Evolutionary conservation across 2,113 vertebrate species (phyloP), one percentile per base, ranked within the genome.

Genomic region (Clupea harengus): DNA sequence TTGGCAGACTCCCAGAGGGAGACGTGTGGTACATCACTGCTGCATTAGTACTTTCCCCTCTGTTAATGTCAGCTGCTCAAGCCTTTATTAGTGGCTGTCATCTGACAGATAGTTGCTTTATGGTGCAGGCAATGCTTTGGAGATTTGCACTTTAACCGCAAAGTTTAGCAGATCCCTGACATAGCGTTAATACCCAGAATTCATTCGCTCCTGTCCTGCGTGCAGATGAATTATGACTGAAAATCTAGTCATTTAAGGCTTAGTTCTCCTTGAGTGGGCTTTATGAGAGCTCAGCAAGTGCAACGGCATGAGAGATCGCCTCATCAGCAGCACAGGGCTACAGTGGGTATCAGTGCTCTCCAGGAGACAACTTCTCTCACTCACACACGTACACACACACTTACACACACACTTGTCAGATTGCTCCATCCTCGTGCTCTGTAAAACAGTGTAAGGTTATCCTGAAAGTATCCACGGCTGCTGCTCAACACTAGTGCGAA

Each of bases 61-160:
- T 95, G 95, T 97, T 95, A 97, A 95, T 89, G 95, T 91, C 92
- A 95, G 95, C 96, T 94, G 95, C 96, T 89, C 93, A 92, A 89
- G 86, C 90, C 90, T 91, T 91, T 87, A 90, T 92, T 92, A 93
- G 92, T 84, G 47, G 49, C 92, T 90, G 87, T 92, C 87, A 85
- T 84, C 93, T 94, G 88, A 96, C 95, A 95, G 96, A 96, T 96
- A 96, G 95, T 96, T 97, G 95, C 95, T 95, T 39, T 94, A 95
- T 96, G 95, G 95, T 90, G 90, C 90, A 91, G 83, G 88, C 87
- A 89, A 91, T 91, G 89, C 90, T 90, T 91, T 75, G 84, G 92
- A 94, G 92, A 92, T 93, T 93, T 93, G 89, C 91, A 88, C 92
- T 92, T 91, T 87, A 92, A 92, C 91, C 91, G 85, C 90, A 91